phyloP scores from a whole-genome alignment of 2,113 vertebrate species.

The Fregata magnificens region DNA sequence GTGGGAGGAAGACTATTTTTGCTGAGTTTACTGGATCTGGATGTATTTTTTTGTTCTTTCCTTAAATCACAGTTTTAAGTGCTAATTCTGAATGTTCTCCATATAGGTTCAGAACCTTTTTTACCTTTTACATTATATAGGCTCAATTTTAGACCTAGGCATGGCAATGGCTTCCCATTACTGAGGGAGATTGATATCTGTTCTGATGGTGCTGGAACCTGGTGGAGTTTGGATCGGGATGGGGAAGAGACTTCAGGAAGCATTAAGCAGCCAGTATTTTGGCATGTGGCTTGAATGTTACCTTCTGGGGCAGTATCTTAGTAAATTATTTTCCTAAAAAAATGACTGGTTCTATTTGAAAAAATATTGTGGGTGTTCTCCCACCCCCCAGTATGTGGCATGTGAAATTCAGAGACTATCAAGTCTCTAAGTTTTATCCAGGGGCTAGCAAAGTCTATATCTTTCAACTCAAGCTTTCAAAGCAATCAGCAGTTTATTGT shows the following conservation, averaged over 20 bases:
- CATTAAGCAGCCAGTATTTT: background rate
- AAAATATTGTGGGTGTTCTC: too few relatives aligned
- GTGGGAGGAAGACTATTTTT: background rate
- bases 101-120: background rate
- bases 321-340: background rate
- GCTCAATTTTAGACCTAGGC: background rate
- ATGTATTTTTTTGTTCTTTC: background rate
- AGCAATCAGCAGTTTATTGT: background rate
- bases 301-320: background rate
- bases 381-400: background rate
- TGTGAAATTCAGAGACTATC: background rate
- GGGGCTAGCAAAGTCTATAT: background rate
- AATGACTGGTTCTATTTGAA: background rate
- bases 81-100: background rate
- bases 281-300: background rate
- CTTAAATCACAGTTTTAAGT: background rate
- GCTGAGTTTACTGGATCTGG: background rate
- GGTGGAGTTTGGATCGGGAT: background rate
- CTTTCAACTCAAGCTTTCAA: background rate
- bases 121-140: background rate
- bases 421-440: background rate
- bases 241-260: background rate
- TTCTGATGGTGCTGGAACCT: background rate
- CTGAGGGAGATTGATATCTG: background rate
- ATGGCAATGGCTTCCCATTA: background rate